Base-by-base conservation (phyloP, 2,797 vertebrate genomes). In the Urocyon cinereoargenteus region DNA sequence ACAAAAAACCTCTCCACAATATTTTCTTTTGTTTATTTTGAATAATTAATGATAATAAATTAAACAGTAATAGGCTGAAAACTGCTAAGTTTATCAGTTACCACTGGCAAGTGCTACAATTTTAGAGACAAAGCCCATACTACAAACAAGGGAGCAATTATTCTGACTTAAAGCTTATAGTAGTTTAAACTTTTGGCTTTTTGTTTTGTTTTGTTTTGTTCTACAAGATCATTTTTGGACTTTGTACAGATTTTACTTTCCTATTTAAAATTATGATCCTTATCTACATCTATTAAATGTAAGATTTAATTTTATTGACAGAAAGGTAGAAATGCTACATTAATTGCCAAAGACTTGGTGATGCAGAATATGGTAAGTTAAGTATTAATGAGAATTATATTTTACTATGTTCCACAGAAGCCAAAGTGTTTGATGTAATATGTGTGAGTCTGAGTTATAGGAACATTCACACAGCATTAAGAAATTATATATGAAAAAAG, bases 211-310 rank as follows among this genome's bases (percentile, higher is more conserved):
- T 96, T 86, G 68, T 57, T 40, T 26, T 86, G 68, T 57, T 40
- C 21, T 59, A 34, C 6, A 40, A 81, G 75, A 90, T 68, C 19
- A 78, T 16, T 72, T 95, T 26, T 97, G 87, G 91, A 97, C 95
- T 97, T 97, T 75, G 78, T 86, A 66, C 49, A 90, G n/a, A 61
- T 95, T 96, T 97, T 97, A 96, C 97, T 98, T 97, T 85, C 78
- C 91, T 83, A 91, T 36, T 70, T 90, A 82, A 96, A 96, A 77
- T 79, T 91, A 86, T 34, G 51, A 57, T 36, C 18, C 3, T 95
- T 94, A 96, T 86, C 72, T 91, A 93, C 3, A 91, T 86, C 49
- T 84, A 89, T 95, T 96, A 94, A 96, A 85, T n/a, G 6, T 85
- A 83, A 86, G 34, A 83, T 88, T 96, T 87, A 96, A 81, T 95